These are phyloP conservation scores for Drosophila trichaetosa DNA, from an alignment of 2,888 invertebrate species.

Conservation along the genomic window DNA sequence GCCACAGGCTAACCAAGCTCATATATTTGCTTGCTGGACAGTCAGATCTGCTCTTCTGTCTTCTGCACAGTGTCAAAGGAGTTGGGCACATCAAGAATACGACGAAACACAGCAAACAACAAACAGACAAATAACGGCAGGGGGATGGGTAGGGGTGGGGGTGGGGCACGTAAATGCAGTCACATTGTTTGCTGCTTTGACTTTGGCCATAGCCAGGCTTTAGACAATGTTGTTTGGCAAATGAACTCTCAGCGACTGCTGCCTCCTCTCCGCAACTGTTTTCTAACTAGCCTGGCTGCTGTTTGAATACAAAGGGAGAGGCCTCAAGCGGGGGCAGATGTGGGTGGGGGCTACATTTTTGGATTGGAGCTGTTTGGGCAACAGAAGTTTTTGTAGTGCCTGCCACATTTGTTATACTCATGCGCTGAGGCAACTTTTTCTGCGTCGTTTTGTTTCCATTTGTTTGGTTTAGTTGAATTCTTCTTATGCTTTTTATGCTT, in stretches of 20 bases:
- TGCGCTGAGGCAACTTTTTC: conserved; percentile 20
- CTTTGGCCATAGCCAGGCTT: conserved; percentile 21
- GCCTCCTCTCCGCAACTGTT: conserved; percentile 16
- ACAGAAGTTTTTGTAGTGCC: conserved; percentile 46
- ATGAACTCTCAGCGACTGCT: conserved; percentile 60
- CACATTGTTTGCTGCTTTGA: conserved; percentile 51
- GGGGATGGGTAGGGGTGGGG: not conserved
- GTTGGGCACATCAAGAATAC: conserved; percentile 26
- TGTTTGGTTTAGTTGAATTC: conserved; percentile 16
- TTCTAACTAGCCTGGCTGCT: conserved; percentile 46
- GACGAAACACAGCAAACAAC: conserved; percentile 14
- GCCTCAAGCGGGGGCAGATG: not conserved
- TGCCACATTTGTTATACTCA: conserved; percentile 54
- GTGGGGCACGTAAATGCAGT: conserved; percentile 38
- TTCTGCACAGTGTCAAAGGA: conserved; percentile 55
- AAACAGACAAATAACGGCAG: not conserved
- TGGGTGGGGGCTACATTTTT: not conserved
- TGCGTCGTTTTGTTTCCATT: conserved; percentile 28
- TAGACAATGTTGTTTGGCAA: conserved; percentile 57
- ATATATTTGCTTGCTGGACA: conserved; percentile 56
- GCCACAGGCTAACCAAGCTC: conserved; percentile 53
- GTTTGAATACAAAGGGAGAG: not conserved
- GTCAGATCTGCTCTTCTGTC: conserved; percentile 40
- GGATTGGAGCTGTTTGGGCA: conserved; percentile 28
- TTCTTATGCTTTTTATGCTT: conserved; percentile 8